These are phyloP conservation scores for Phyllopteryx taeniolatus DNA, from an alignment of 2,113 vertebrate genomes.

Conservation along the genomic window DNA sequence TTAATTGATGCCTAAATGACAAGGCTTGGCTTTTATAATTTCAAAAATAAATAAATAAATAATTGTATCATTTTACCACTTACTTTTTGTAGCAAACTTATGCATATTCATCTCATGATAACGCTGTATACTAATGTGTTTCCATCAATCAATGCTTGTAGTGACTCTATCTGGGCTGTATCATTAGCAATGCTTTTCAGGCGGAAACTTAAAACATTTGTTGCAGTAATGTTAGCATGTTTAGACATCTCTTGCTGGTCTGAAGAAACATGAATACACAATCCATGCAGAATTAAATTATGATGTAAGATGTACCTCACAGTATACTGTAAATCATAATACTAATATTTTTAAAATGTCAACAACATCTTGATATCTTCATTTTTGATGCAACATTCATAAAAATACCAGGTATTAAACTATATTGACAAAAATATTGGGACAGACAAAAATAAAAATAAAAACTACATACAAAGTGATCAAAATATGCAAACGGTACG, in stretches of 20 bases:
- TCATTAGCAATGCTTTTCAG: constrained; percentile 25
- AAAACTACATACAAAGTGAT: not conserved
- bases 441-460: not conserved
- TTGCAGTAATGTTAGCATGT: constrained; percentile 22
- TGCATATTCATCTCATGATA: constrained; percentile 44
- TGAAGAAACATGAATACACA: constrained; percentile 10
- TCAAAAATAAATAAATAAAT: constrained; percentile 10
- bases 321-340: not conserved
- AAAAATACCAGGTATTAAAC: not conserved
- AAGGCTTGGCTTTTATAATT: constrained; percentile 45
- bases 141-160: constrained; percentile 29
- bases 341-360: not conserved
- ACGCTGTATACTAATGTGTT: constrained; percentile 29
- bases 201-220: constrained; percentile 39
- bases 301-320: not conserved
- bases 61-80: constrained; percentile 17
- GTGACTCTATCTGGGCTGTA: constrained; percentile 18
- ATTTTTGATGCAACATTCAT: not conserved
- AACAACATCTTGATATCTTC: not conserved
- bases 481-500: not conserved
- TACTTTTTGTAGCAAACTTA: constrained; percentile 31
- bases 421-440: not conserved
- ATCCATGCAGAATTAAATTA: not conserved
- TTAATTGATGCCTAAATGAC: constrained; percentile 26
- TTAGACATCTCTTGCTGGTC: constrained; percentile 12